Evolutionary conservation across 2,888 invertebrate species (phyloP).

Genomic region (Dorcus parallelipipedus): DNA sequence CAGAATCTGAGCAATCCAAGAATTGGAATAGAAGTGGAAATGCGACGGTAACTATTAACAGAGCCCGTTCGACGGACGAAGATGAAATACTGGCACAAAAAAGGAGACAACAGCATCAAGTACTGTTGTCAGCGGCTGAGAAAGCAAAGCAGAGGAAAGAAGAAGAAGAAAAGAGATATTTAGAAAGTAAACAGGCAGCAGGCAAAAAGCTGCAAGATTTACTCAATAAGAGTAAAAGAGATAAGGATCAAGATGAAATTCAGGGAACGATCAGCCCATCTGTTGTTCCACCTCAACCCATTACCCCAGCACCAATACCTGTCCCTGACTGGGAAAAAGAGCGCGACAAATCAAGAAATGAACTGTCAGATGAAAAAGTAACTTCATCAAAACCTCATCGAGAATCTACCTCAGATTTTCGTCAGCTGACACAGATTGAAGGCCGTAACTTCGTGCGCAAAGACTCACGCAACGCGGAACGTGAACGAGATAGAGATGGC

Average conservation of each 20-base stretch:
- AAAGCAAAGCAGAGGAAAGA: constrained; percentile 82
- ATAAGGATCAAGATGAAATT: constrained; percentile 53
- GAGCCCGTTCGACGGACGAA: constrained; percentile 41
- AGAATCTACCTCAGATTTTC: constrained; percentile 30
- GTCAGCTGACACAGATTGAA: constrained; percentile 48
- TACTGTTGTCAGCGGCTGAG: constrained; percentile 76
- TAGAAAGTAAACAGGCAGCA: constrained; percentile 59
- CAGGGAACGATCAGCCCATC: constrained; percentile 47
- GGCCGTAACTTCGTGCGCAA: constrained; percentile 47
- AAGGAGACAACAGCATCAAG: constrained; percentile 65
- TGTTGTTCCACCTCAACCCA: constrained; percentile 44
- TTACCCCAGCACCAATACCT: constrained; percentile 50
- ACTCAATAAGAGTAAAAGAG: constrained; percentile 60
- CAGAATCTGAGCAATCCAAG: constrained; percentile 18
- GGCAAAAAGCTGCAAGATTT: constrained; percentile 67
- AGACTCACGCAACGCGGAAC: constrained; percentile 30
- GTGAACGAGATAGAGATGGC: constrained; percentile 37
- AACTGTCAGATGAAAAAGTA: constrained; percentile 7
- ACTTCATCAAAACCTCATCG: constrained; percentile 7
- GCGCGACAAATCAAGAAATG: constrained; percentile 33
- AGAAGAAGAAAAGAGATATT: constrained; percentile 80
- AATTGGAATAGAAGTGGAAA: constrained; percentile 21
- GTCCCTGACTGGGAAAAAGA: constrained; percentile 56
- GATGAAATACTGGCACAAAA: constrained; percentile 71
- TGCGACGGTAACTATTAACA: constrained; percentile 39